Evolutionary conservation across 2,888 invertebrate genomes (phyloP), one percentile per base, ranked within the genome.

Genomic region (Leptinotarsa tumamoca): DNA sequence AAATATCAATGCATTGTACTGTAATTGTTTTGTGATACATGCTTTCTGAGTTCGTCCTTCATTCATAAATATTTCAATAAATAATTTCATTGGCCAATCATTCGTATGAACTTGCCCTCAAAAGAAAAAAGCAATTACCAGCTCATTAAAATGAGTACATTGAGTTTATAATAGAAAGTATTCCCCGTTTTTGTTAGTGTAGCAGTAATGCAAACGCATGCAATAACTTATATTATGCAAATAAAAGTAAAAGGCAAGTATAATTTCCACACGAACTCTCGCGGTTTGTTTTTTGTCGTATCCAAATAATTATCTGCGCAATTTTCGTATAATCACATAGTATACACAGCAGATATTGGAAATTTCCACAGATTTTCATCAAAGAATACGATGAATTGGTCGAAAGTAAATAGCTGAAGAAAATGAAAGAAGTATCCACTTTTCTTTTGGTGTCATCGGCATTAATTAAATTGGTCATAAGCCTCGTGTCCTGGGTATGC

Each of bases 151-250:
- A 63, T n/a, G n/a, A 63, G 33, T 63, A n/a, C 21, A 13, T 21
- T 14, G 5, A 58, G 58, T 21, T 58, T 21, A 58, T 58, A 21
- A 58, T 63, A 63, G 63, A 63, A 63, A 63, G 63, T 63, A 63
- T 63, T 63, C 43, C n/a, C 43, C 15, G 21, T 68, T 68, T 58
- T 71, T 33, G 56, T 68, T 33, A n/a, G 10, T 43, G 43, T 15
- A 61, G 15, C 67, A 66, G 18, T 10, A 56, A 68, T 54, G 33
- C 54, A 27, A 66, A 67, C 50, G 71, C 67, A 68, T 68, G 54
- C 54, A 52, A 68, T 68, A 18, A 68, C 50, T 23, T 27, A 58
- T 52, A 68, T 52, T 68, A 68, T 68, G 54, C 51, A 68, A 68
- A 51, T 51, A 68, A 49, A 68, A 68, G 51, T 52, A 54, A 68